These are phyloP conservation scores for Tanytarsus gracilentus DNA, from an alignment of 2,888 invertebrate species.

Conservation along the genomic window DNA sequence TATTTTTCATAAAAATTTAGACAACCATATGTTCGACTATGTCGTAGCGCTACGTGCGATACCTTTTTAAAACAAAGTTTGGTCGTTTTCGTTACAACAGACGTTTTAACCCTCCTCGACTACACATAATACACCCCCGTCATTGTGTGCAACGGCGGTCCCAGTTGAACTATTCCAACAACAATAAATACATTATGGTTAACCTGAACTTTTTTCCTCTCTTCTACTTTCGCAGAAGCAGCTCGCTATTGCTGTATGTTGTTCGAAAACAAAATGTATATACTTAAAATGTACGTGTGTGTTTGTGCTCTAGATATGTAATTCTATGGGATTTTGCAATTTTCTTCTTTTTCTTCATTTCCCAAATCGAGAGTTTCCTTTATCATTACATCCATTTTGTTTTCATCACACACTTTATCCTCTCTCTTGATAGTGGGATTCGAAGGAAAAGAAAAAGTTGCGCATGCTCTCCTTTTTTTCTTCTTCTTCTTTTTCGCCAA, in stretches of 20 bases:
- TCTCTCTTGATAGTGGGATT: slow-evolving; percentile 13
- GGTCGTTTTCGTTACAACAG: slow-evolving; percentile 2
- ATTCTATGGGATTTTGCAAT: not conserved
- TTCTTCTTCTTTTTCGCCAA: too few relatives aligned
- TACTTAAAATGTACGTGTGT: too few relatives aligned
- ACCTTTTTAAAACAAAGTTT: slow-evolving; percentile 1
- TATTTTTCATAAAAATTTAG: too few relatives aligned
- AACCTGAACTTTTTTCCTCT: too few relatives aligned
- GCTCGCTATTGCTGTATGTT: too few relatives aligned
- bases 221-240: too few relatives aligned
- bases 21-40: too few relatives aligned
- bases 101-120: slow-evolving; percentile 9
- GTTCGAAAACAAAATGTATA: too few relatives aligned
- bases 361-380: too few relatives aligned
- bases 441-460: not conserved
- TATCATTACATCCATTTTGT: slow-evolving; percentile 9
- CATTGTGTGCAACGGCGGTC: slow-evolving; percentile 17
- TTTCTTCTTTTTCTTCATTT: not conserved
- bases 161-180: slow-evolving; percentile 22
- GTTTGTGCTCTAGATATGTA: too few relatives aligned
- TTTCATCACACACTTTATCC: not conserved
- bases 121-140: not conserved
- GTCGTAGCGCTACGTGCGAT: not conserved
- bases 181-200: slow-evolving; percentile 1
- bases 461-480: slow-evolving; percentile 16